Conservation (phyloP, 2,113 vertebrate species). For the Condylura cristata region DNA sequence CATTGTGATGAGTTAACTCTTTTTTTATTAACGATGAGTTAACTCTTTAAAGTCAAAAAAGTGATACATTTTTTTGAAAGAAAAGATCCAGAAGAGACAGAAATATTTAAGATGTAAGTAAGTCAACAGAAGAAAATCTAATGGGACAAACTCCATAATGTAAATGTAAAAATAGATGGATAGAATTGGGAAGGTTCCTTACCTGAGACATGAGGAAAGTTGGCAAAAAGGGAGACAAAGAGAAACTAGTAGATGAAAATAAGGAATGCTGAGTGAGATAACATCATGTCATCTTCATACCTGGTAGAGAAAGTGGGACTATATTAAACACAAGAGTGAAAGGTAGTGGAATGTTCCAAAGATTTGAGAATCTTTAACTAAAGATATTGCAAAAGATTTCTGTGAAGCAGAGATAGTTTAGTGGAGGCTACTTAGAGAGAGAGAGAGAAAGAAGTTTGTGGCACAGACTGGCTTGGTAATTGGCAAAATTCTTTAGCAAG, state of each 20-base stretch:
- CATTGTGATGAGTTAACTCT: neutral
- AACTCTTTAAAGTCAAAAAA: neutral
- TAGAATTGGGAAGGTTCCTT: neutral
- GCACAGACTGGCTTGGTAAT: neutral
- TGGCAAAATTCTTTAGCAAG: neutral
- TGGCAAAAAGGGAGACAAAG: neutral
- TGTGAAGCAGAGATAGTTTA: neutral
- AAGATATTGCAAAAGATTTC: conserved; percentile 33
- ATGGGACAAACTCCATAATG: neutral
- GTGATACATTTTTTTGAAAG: neutral
- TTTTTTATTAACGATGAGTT: neutral
- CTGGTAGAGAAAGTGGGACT: neutral
- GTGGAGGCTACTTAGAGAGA: neutral
- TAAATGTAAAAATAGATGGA: neutral
- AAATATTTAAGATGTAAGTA: neutral
- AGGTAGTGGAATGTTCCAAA: conserved; percentile 31
- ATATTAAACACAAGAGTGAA: neutral
- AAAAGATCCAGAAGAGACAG: neutral
- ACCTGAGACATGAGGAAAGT: neutral
- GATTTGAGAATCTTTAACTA: conserved; percentile 38
- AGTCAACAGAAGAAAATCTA: neutral
- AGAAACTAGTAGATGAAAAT: neutral
- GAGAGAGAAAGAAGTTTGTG: neutral
- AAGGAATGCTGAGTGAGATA: neutral
- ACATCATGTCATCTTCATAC: neutral